These are phyloP conservation scores for Podarcis cretensis DNA, from an alignment of 2,113 vertebrate genomes.

Conservation along the genomic window DNA sequence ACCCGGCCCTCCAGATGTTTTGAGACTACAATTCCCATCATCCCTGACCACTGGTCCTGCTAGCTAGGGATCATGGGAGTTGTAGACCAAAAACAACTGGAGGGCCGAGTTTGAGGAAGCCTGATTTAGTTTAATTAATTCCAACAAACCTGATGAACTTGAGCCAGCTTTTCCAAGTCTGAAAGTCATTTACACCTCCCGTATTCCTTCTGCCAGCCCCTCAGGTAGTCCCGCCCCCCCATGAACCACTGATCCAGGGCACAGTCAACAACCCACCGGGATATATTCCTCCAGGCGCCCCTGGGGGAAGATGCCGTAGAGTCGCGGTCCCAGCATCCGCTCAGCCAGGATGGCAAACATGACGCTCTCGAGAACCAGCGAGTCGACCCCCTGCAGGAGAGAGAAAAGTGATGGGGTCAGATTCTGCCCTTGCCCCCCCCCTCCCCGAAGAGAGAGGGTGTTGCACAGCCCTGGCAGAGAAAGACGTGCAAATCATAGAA, in stretches of 20 bases:
- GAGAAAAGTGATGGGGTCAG: neutral
- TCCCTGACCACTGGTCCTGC: too few relatives aligned
- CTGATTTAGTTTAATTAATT: too few relatives aligned
- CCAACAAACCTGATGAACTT: too few relatives aligned
- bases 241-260: too few relatives aligned
- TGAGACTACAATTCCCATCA: too few relatives aligned
- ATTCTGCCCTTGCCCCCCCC: neutral
- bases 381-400: conserved; percentile 85
- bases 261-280: conserved; percentile 72
- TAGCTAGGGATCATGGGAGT: too few relatives aligned
- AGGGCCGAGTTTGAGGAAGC: too few relatives aligned
- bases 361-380: conserved; percentile 91
- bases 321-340: conserved; percentile 85
- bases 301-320: conserved; percentile 93
- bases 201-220: too few relatives aligned
- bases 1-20: too few relatives aligned
- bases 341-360: conserved; percentile 97
- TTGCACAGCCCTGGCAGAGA: neutral
- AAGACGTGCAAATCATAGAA: neutral
- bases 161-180: too few relatives aligned
- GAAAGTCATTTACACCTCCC: too few relatives aligned
- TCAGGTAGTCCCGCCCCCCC: neutral
- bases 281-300: conserved; percentile 93
- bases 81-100: too few relatives aligned
- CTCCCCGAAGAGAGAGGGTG: neutral